Evolutionary conservation across 1,140 invertebrate species (phyloP).

Genomic region (Mesaphorura yosii): DNA sequence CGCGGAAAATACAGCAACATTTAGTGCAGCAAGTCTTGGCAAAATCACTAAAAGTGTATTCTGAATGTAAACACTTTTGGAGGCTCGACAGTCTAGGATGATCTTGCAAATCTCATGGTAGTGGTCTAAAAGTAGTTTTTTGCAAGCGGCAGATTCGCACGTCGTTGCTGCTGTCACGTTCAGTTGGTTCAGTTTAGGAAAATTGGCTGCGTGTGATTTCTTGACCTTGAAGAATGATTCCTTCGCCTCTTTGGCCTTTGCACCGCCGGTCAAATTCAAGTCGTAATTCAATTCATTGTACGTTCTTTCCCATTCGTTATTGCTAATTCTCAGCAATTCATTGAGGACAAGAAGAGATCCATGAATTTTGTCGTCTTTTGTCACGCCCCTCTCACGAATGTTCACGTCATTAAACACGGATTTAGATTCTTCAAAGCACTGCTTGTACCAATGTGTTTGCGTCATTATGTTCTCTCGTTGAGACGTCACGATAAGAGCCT

Average conservation of each 20-base stretch:
- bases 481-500: slow-evolving; percentile 83
- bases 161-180: background rate
- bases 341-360: slow-evolving; percentile 87
- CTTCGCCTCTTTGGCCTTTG: slow-evolving; percentile 16
- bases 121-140: slow-evolving; percentile 67
- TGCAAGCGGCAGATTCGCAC: slow-evolving; percentile 72
- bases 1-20: slow-evolving; percentile 60
- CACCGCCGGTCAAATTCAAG: slow-evolving; percentile 32
- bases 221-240: slow-evolving; percentile 26
- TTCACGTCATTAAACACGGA: slow-evolving; percentile 61
- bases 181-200: slow-evolving; percentile 3
- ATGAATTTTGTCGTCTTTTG: slow-evolving; percentile 81
- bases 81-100: slow-evolving; percentile 62
- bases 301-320: slow-evolving; percentile 72
- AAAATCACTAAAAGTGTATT: slow-evolving; percentile 75
- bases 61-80: slow-evolving; percentile 69
- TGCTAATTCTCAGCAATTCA: slow-evolving; percentile 84
- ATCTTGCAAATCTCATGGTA: slow-evolving; percentile 67
- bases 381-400: slow-evolving; percentile 60
- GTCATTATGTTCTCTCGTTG: slow-evolving; percentile 83
- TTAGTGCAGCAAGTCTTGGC: slow-evolving; percentile 88
- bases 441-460: slow-evolving; percentile 67
- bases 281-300: slow-evolving; percentile 51
- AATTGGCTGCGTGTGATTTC: slow-evolving; percentile 5
- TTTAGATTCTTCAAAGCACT: slow-evolving; percentile 80